A percentile compares a stretch with the other conserved stretches of the same genome.
phyloP scores from a whole-genome alignment of 1,140 invertebrate genomes.

The Drosophila melanogaster region Release_6_plus_ISO1_MT NC_004354.4:8101001-8101500 shows the following conservation, averaged over 20 bases:
- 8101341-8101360: slow-evolving; percentile 4
- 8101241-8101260: slow-evolving; percentile 15
- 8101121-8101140: background rate
- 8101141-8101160: slow-evolving; percentile 9
- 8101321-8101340: slow-evolving; percentile 35
- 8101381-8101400: slow-evolving; percentile 26
- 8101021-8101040: slow-evolving; percentile 3
- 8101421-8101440: slow-evolving; percentile 30
- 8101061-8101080: slow-evolving; percentile 75
- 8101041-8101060: slow-evolving; percentile 9
- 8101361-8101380: slow-evolving; percentile 33
- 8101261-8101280: slow-evolving; percentile 1
- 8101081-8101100: slow-evolving; percentile 62
- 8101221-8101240: slow-evolving; percentile 38
- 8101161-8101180: slow-evolving; percentile 21
- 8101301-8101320: slow-evolving; percentile 12
- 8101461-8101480: background rate
- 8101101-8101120: slow-evolving; percentile 38
- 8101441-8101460: slow-evolving; percentile 1
- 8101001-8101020: slow-evolving; percentile 64
- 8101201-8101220: slow-evolving; percentile 14
- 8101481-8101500: slow-evolving; percentile 5
- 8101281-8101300: slow-evolving; percentile 11
- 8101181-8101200: slow-evolving; percentile 15
- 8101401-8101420: slow-evolving; percentile 27